Conservation (phyloP, 2,797 vertebrate species). For the Erpetoichthys calabaricus region DNA sequence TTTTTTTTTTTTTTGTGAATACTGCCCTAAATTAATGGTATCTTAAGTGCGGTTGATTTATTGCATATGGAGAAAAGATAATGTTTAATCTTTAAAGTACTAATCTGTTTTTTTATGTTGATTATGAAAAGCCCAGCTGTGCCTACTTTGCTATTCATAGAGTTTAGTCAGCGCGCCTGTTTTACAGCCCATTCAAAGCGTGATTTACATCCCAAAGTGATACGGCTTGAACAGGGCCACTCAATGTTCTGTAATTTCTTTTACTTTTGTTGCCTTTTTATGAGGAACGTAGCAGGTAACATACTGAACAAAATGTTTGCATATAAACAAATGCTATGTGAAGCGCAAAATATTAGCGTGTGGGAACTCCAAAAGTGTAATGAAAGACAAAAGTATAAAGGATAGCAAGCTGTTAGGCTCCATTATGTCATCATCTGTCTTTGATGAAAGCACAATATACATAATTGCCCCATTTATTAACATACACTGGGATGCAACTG, state of each 20-base stretch:
- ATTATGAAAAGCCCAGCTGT: slow-evolving; percentile 64
- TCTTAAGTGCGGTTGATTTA: slow-evolving; percentile 43
- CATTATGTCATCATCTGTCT: no score
- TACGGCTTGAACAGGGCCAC: slow-evolving; percentile 4
- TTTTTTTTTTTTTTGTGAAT: background rate
- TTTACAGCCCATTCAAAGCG: slow-evolving; percentile 31
- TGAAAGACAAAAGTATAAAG: no score
- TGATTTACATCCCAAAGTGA: slow-evolving; percentile 23
- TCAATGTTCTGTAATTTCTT: background rate
- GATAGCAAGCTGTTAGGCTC: no score
- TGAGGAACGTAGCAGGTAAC: slow-evolving; percentile 6
- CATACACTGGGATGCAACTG: no score
- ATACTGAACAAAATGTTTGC: no score
- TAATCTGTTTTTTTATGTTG: slow-evolving; percentile 64
- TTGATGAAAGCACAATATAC: no score
- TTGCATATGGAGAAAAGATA: slow-evolving; percentile 52
- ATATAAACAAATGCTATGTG: no score
- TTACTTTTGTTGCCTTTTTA: slow-evolving; percentile 12
- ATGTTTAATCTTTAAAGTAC: slow-evolving; percentile 61
- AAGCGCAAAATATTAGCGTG: no score
- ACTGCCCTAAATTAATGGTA: slow-evolving; percentile 12
- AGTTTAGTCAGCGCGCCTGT: slow-evolving; percentile 33
- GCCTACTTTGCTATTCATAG: slow-evolving; percentile 60
- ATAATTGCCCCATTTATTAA: no score
- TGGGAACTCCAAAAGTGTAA: no score